Percentiles rank a stretch among this genome's conserved stretches.
Conservation (phyloP, 2,113 vertebrate species). For the Ellobius talpinus region DNA sequence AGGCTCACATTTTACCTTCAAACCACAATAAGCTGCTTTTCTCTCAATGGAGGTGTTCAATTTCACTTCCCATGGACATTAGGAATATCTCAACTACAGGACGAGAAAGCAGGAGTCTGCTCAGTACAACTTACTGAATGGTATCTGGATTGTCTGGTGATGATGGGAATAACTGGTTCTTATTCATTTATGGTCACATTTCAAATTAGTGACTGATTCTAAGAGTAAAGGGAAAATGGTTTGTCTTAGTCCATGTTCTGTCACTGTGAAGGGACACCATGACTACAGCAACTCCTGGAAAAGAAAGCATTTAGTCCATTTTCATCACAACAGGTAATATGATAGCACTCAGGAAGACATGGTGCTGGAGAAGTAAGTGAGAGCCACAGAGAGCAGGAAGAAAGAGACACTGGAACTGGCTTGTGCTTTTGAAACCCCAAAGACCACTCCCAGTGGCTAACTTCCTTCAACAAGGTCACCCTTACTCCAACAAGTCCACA, state of each 20-base stretch:
- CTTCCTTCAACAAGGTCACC: neutral
- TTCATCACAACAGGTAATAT: neutral
- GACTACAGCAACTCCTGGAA: too few species aligned
- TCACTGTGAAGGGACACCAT: neutral
- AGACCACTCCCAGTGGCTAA: neutral
- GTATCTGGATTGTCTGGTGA: neutral
- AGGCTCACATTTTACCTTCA: neutral
- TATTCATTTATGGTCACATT: slow-evolving; percentile 41
- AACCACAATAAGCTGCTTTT: neutral
- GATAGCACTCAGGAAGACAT: neutral
- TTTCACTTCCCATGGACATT: neutral
- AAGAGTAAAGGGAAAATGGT: neutral
- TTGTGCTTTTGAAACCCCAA: neutral
- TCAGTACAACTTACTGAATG: neutral
- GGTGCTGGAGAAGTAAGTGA: neutral
- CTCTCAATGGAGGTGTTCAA: neutral
- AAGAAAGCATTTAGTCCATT: neutral
- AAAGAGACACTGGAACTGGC: neutral
- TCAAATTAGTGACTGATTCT: neutral
- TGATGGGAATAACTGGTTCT: neutral
- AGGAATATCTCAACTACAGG: neutral
- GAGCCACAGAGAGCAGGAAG: neutral
- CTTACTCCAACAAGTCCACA: neutral
- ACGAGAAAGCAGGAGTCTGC: neutral
- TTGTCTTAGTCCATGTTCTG: neutral